Evolutionary conservation across 2,797 vertebrate genomes (phyloP).

Genomic region (Phalloptychus januarius): DNA sequence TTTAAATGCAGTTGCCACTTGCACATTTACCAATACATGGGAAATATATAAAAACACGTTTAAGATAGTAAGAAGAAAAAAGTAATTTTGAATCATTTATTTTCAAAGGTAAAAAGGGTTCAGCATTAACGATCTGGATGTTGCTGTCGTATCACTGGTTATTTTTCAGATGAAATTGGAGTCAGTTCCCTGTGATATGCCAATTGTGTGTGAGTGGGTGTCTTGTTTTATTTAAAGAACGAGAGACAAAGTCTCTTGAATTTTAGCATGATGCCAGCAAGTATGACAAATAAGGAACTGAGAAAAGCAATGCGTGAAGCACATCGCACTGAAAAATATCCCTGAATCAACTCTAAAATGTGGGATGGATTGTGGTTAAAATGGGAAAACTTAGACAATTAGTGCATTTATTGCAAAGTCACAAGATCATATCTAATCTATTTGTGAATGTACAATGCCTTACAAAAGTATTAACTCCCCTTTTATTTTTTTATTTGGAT

Average conservation of each 20-base stretch:
- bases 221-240: conserved; percentile 14
- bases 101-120: not conserved
- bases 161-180: conserved; percentile 6
- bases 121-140: not conserved
- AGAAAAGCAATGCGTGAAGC: not conserved
- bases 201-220: conserved; percentile 14
- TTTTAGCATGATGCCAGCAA: not conserved
- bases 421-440: not conserved
- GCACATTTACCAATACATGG: not conserved
- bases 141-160: not conserved
- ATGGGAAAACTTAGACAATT: not conserved
- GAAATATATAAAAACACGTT: not conserved
- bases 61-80: not conserved
- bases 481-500: not conserved
- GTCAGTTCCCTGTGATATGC: conserved; percentile 2
- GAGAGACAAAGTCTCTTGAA: conserved; percentile 4
- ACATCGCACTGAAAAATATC: not conserved
- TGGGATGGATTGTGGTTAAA: not conserved
- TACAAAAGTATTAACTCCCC: not conserved
- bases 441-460: not conserved
- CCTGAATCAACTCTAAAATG: conserved; percentile 1
- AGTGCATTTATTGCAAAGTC: not conserved
- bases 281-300: not conserved
- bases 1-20: conserved; percentile 1
- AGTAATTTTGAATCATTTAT: not conserved